Conservation (phyloP, 2,113 vertebrate genomes). For the Colius striatus region DNA sequence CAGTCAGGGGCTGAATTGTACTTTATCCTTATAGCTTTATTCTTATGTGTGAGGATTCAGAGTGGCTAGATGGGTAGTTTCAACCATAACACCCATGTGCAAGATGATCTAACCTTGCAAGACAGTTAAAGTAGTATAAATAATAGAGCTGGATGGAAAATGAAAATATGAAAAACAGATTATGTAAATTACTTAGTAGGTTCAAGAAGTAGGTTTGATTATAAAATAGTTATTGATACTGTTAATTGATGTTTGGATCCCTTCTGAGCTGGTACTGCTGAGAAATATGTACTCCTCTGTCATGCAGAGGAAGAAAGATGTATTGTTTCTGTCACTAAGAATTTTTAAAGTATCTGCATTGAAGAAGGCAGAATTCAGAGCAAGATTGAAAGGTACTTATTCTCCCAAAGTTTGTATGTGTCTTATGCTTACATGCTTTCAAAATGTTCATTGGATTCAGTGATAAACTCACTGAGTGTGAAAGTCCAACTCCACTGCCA, state of each 20-base stretch:
- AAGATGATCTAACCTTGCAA: background rate
- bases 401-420: background rate
- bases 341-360: background rate
- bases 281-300: background rate
- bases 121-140: background rate
- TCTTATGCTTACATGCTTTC: background rate
- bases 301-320: background rate
- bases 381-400: background rate
- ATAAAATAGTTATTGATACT: background rate
- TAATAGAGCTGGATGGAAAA: background rate
- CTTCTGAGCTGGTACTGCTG: background rate
- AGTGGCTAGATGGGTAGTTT: background rate
- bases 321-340: background rate
- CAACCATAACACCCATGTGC: rapidly evolving
- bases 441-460: background rate
- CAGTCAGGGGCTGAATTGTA: background rate
- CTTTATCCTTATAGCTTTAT: background rate
- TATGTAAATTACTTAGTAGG: background rate
- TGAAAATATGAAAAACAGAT: background rate
- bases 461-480: background rate
- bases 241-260: background rate
- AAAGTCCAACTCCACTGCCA: background rate
- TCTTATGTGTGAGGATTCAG: background rate
- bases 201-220: background rate
- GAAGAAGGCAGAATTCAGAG: background rate